Base-by-base conservation (phyloP, 2,113 vertebrate species). In the Pelvicachromis taeniatus region DNA sequence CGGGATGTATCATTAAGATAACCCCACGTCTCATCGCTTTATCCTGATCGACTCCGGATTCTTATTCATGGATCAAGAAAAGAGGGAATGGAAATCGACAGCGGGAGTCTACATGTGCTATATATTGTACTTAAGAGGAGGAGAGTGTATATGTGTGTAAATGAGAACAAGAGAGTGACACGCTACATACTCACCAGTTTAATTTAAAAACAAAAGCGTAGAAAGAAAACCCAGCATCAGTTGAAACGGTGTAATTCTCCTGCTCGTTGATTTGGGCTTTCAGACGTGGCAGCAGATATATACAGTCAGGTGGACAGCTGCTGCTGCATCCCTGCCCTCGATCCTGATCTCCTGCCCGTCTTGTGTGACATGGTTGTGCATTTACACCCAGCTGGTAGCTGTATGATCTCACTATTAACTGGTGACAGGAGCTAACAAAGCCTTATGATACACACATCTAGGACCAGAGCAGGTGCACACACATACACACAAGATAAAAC, bases 331-430 rank as follows among this genome's bases (percentile, higher is more conserved):
- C 59, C 58, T 45, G 63, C 89, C 54, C 88, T 91, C 86, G 2
- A 86, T 94, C 93, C 87, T 93, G 88, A 94, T 94, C 90, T 90
- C 54, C 61, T 53, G 77, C 91, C 91, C 89, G 90, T 91, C 90
- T 83, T 35, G 83, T 78, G 88, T 89, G 93, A 93, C 93, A 89
- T 35, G 81, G 81, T 65, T 83, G 89, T 73, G 81, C 84, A 85
- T 95, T 93, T 92, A 91, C 91, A 93, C 91, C 77, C 79, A n/a
- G 87, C 90, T 82, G 83, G 88, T 78, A 80, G 89, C 87, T 48
- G 53, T 89, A 94, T 93, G 88, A 92, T 93, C 83, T 85, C 77
- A 33, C 91, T 86, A 93, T 95, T 94, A 94, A 63, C 85, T 53
- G 70, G 10, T 55, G 89, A 93, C 92, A 88, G 87, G 87, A 81